These are phyloP conservation scores for Amblyteles armatorius DNA, from an alignment of 2,888 invertebrate genomes.

Conservation along the genomic window DNA sequence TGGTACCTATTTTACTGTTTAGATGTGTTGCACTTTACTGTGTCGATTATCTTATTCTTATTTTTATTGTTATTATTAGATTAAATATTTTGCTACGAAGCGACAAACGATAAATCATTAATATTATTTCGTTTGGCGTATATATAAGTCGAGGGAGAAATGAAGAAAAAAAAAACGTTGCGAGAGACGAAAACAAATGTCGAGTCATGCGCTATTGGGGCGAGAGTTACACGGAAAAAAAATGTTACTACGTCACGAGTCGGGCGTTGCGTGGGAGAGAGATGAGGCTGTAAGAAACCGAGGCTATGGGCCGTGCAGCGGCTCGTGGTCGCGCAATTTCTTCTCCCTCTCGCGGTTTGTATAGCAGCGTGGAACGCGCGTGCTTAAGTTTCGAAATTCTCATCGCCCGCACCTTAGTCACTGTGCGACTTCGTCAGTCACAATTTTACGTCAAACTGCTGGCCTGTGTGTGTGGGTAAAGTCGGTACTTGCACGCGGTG, in stretches of 20 bases:
- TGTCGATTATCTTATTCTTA: no score
- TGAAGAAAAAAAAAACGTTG: not conserved
- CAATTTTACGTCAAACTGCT: not conserved
- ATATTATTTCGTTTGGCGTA: constrained; percentile 7
- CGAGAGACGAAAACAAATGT: constrained; percentile 34
- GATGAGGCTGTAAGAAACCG: constrained; percentile 50
- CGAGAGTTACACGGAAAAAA: constrained; percentile 16
- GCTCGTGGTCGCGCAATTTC: constrained; percentile 33
- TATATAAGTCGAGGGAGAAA: constrained; percentile 4
- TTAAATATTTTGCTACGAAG: not conserved
- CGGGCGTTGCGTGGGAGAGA: constrained; percentile 52
- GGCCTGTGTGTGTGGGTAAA: not conserved
- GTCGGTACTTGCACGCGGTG: not conserved
- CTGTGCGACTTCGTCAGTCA: not conserved
- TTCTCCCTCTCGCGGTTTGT: constrained; percentile 31
- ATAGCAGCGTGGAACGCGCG: constrained; percentile 40
- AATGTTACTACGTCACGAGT: constrained; percentile 1
- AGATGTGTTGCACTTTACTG: no score
- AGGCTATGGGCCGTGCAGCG: constrained; percentile 53
- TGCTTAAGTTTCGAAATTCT: constrained; percentile 58
- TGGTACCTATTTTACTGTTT: no score
- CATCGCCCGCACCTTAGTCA: constrained; percentile 31
- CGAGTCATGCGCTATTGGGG: constrained; percentile 28
- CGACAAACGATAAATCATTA: constrained; percentile 9
- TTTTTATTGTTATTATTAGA: not conserved